Percentiles rank a stretch among this genome's conserved stretches.
These are phyloP conservation scores for Pitta sordida DNA, from an alignment of 2,113 vertebrate genomes.

Conservation along the genomic window DNA sequence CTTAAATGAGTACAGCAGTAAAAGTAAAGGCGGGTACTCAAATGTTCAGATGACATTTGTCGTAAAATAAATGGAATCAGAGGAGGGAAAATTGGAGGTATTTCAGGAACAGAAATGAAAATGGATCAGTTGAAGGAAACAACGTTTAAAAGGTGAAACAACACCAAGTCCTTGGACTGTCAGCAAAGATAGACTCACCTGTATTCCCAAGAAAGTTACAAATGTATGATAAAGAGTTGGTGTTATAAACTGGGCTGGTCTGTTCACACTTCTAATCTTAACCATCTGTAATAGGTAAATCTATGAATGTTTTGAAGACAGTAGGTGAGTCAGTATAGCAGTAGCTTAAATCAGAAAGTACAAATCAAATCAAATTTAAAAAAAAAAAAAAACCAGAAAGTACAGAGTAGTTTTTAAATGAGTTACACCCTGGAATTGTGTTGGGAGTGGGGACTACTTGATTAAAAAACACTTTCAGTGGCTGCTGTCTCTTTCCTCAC, in stretches of 20 bases:
- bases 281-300: not conserved
- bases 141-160: not conserved
- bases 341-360: not conserved
- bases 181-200: not conserved
- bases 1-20: not conserved
- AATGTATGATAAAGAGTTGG: not conserved
- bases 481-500: not conserved
- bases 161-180: not conserved
- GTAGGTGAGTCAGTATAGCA: not conserved
- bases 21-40: not conserved
- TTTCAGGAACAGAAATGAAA: not conserved
- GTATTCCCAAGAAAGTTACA: not conserved
- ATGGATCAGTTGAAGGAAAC: not conserved
- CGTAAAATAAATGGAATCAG: not conserved
- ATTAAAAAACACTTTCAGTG: not conserved
- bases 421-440: not conserved
- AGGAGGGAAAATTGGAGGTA: not conserved
- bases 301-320: not conserved
- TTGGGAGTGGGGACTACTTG: not conserved
- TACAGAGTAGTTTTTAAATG: not conserved
- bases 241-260: rapidly evolving
- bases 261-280: not conserved
- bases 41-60: not conserved
- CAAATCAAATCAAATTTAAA: no score
- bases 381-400: not conserved